These are phyloP conservation scores for Drosophila nikananu DNA, from an alignment of 1,140 invertebrate species.

Conservation along the genomic window DNA sequence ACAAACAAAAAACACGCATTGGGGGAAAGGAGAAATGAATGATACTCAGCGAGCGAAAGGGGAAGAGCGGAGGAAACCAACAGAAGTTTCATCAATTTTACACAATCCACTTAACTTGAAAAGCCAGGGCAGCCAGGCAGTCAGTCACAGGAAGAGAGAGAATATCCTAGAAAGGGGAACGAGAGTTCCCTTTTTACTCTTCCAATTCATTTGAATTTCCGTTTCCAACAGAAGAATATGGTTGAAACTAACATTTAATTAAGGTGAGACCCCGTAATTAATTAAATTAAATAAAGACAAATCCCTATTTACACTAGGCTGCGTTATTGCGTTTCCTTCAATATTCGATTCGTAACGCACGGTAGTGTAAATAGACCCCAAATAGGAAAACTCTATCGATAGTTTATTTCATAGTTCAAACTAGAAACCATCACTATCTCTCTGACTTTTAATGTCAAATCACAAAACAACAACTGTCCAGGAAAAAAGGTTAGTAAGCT, in stretches of 20 bases:
- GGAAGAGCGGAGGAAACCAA: constrained; percentile 3
- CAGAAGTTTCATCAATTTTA: constrained; percentile 66
- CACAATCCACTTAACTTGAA: constrained; percentile 69
- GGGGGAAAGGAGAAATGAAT: constrained; percentile 2
- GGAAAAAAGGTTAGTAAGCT: background rate
- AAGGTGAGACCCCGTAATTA: background rate
- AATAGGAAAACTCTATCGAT: background rate
- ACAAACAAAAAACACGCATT: constrained; percentile 31
- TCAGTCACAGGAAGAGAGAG: constrained; percentile 7
- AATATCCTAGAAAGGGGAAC: background rate
- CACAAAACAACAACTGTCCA: too few relatives aligned
- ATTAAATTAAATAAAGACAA: background rate
- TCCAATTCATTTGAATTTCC: constrained; percentile 39
- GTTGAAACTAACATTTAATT: constrained; percentile 12
- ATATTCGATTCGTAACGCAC: too few relatives aligned
- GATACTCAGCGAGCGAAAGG: background rate
- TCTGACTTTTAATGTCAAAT: background rate
- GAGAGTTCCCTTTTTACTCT: background rate
- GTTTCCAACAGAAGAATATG: background rate
- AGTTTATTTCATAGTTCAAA: background rate
- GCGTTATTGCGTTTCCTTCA: too few relatives aligned
- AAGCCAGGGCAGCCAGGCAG: constrained; percentile 33
- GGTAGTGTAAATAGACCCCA: too few relatives aligned
- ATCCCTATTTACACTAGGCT: too few relatives aligned
- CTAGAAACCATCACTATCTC: background rate